A percentile compares a stretch with the other conserved stretches of the same genome.
These are phyloP conservation scores for Hymenochirus boettgeri DNA, from an alignment of 2,113 vertebrate genomes.

Conservation along the genomic window DNA sequence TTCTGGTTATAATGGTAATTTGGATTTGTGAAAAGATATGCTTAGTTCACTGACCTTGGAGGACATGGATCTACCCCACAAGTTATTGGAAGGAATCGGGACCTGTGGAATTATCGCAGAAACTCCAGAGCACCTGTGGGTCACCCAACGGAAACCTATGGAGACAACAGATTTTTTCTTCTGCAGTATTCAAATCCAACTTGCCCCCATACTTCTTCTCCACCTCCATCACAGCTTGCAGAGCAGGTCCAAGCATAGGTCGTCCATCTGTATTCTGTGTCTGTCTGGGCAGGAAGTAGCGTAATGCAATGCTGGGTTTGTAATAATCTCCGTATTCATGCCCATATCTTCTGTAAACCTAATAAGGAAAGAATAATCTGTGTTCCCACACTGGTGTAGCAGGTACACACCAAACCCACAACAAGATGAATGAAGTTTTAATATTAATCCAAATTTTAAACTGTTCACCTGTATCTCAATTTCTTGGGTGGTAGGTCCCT, in stretches of 20 bases:
- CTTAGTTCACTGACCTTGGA: too few species aligned
- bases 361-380: too few species aligned
- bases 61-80: slow-evolving; percentile 70
- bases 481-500: slow-evolving; percentile 67
- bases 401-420: too few species aligned
- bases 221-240: slow-evolving; percentile 86
- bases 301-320: slow-evolving; percentile 80
- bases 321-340: slow-evolving; percentile 76
- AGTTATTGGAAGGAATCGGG: slow-evolving; percentile 46
- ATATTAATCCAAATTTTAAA: too few species aligned
- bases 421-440: too few species aligned
- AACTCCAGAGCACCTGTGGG: slow-evolving; percentile 67
- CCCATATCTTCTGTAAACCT: slow-evolving; percentile 85
- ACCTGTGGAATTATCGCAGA: slow-evolving; percentile 56
- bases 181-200: too few species aligned
- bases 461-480: slow-evolving; percentile 76
- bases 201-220: too few species aligned
- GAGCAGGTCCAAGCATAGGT: slow-evolving; percentile 67
- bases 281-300: slow-evolving; percentile 66
- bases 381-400: too few species aligned
- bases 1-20: too few species aligned
- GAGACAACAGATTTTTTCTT: too few species aligned
- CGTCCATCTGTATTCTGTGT: slow-evolving; percentile 61
- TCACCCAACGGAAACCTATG: slow-evolving; percentile 64
- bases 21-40: too few species aligned